Evolutionary conservation across 2,888 invertebrate genomes (phyloP).

Genomic region (Neria commutata): DNA sequence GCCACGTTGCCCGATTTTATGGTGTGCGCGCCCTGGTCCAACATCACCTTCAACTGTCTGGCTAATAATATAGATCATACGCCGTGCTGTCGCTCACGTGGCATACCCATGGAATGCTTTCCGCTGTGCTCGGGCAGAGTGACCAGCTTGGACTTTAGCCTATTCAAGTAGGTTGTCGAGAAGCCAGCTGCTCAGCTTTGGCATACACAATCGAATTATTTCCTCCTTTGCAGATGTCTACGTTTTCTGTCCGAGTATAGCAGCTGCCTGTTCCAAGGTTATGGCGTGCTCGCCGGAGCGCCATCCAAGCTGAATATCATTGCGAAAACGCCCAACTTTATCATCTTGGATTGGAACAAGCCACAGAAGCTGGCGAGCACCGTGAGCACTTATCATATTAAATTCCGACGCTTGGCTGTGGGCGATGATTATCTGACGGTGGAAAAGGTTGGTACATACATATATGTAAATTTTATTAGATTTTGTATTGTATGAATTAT

Average conservation of each 20-base stretch:
- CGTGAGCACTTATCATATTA: conserved; percentile 70
- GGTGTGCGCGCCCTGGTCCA: conserved; percentile 89
- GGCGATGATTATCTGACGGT: conserved; percentile 67
- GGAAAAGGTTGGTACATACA: conserved; percentile 62
- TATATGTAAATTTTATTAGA: neutral
- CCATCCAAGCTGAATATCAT: conserved; percentile 74
- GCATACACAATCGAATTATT: no score
- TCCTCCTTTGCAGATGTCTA: conserved; percentile 67
- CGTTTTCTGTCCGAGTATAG: conserved; percentile 82
- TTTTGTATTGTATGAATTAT: no score
- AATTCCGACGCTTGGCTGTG: conserved; percentile 65
- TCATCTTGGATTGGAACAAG: conserved; percentile 78
- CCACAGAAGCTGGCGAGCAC: conserved; percentile 76
- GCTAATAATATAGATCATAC: conserved; percentile 83
- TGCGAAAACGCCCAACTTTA: conserved; percentile 77
- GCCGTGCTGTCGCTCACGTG: conserved; percentile 77
- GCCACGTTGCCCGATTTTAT: conserved; percentile 74
- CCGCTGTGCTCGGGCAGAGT: conserved; percentile 81
- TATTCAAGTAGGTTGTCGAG: conserved; percentile 73
- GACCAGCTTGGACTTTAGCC: conserved; percentile 77
- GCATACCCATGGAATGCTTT: conserved; percentile 76
- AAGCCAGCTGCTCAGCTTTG: no score
- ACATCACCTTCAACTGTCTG: conserved; percentile 78
- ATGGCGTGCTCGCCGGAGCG: conserved; percentile 79
- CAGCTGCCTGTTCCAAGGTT: conserved; percentile 82